Evolutionary conservation across 2,113 vertebrate genomes (phyloP).

Genomic region (Calonectris borealis): DNA sequence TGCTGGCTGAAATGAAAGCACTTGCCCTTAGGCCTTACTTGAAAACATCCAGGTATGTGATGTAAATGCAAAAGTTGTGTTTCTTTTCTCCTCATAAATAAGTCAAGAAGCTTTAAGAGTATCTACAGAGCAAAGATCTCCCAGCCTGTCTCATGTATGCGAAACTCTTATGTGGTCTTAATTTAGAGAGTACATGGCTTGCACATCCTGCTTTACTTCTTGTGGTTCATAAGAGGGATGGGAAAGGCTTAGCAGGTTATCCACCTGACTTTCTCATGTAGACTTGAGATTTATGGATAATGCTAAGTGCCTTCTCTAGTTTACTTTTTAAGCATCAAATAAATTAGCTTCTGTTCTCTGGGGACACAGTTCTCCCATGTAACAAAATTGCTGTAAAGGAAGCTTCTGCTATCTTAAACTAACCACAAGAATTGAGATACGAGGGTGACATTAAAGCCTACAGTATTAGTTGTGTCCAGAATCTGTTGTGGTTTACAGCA

Average conservation of each 20-base stretch:
- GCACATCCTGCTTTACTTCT: background rate
- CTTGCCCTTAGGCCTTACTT: background rate
- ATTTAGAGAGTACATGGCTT: background rate
- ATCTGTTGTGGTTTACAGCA: background rate
- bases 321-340: background rate
- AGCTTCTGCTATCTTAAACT: background rate
- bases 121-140: background rate
- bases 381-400: background rate
- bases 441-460: background rate
- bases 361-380: background rate
- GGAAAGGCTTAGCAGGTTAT: background rate
- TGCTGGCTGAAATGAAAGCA: background rate
- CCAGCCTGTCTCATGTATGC: background rate
- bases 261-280: background rate
- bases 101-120: background rate
- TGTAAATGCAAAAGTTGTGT: background rate
- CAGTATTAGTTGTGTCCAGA: background rate
- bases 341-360: background rate
- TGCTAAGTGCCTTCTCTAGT: background rate
- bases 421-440: background rate
- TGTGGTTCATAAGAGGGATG: background rate
- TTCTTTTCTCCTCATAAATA: background rate
- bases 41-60: background rate
- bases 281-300: background rate
- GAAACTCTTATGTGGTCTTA: background rate